Evolutionary conservation across 1,140 invertebrate species (phyloP).

Genomic region (Drosophila ohnishii): DNA sequence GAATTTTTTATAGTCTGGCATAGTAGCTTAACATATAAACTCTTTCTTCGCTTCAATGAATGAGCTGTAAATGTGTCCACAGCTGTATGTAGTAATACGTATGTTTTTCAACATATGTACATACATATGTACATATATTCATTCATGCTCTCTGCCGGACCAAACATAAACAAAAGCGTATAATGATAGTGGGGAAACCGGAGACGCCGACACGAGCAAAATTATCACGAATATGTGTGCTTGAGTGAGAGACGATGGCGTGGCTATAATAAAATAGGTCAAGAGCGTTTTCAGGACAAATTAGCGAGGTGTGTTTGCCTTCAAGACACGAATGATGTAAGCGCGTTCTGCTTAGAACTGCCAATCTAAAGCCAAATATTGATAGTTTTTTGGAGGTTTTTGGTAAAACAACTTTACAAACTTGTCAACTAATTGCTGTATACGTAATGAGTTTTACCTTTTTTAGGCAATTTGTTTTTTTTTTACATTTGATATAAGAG

Average conservation of each 20-base stretch:
- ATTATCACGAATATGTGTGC: constrained; percentile 22
- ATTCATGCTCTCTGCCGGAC: constrained; percentile 51
- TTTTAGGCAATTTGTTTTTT: not conserved
- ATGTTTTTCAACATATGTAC: constrained; percentile 1
- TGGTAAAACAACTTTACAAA: constrained; percentile 47
- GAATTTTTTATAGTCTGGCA: not conserved
- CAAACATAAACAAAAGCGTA: constrained; percentile 71
- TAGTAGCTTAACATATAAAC: not conserved
- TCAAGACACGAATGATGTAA: constrained; percentile 56
- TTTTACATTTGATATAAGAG: not conserved
- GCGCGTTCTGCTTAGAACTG: constrained; percentile 39
- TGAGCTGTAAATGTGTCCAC: not conserved
- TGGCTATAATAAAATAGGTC: constrained; percentile 61
- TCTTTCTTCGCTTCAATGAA: not conserved
- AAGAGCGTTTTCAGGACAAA: constrained; percentile 75
- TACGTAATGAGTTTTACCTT: constrained; percentile 7
- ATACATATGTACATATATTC: constrained; percentile 24
- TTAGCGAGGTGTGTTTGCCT: constrained; percentile 60
- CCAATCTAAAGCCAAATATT: constrained; percentile 39
- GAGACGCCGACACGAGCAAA: constrained; percentile 12
- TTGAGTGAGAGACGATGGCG: constrained; percentile 18
- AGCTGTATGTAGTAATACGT: constrained; percentile 14
- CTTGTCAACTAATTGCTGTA: constrained; percentile 41
- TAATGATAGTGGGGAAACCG: constrained; percentile 71
- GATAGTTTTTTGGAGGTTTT: constrained; percentile 27